Conservation (phyloP, 2,888 invertebrate genomes). For the Serripes groenlandicus region DNA sequence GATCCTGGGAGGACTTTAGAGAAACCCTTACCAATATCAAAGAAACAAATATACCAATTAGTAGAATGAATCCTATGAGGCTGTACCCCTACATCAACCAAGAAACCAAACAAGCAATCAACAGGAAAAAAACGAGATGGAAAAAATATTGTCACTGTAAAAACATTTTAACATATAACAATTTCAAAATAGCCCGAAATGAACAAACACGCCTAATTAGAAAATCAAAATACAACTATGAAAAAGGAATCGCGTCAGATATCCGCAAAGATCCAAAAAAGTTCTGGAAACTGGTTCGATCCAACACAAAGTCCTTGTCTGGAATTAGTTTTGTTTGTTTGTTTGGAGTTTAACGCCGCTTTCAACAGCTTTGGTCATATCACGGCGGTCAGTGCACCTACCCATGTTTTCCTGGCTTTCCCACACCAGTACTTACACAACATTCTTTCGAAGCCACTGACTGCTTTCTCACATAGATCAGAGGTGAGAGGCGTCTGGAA, state of each 20-base stretch:
- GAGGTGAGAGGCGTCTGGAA: background rate
- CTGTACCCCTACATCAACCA: background rate
- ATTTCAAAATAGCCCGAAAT: constrained; percentile 16
- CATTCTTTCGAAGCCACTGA: too few relatives aligned
- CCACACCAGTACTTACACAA: too few relatives aligned
- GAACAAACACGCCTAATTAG: background rate
- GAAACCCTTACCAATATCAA: background rate
- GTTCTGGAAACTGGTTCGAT: constrained; percentile 17
- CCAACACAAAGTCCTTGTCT: background rate
- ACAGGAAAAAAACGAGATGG: background rate
- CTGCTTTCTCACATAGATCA: too few relatives aligned
- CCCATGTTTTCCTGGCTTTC: too few relatives aligned
- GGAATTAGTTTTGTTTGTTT: background rate
- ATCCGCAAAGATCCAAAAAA: background rate
- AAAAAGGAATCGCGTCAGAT: background rate
- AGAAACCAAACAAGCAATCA: background rate
- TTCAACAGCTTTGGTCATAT: too few relatives aligned
- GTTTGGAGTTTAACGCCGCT: too few relatives aligned
- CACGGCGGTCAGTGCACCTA: too few relatives aligned
- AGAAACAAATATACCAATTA: background rate
- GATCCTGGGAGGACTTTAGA: background rate
- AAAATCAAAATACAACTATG: constrained; percentile 9
- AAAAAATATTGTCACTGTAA: constrained; percentile 1
- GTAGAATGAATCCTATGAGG: background rate
- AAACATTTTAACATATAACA: background rate